A percentile compares a stretch with the other conserved stretches of the same genome.
phyloP scores from a whole-genome alignment of 2,888 invertebrate species.

The Matsumyia berberina region DNA sequence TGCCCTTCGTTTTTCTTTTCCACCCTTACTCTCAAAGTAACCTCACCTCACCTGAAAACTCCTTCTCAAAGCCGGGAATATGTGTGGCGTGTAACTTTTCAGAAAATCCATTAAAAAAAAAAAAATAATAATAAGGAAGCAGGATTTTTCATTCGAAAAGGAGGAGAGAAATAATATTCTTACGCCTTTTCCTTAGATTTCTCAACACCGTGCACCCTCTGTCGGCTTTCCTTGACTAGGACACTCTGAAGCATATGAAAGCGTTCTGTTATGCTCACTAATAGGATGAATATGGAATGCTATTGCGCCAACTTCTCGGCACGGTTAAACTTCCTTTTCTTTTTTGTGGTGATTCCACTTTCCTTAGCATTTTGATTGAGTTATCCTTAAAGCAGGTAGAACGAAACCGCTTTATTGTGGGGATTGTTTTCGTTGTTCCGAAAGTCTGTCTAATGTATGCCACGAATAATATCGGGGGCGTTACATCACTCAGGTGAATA shows the following conservation, averaged over 20 bases:
- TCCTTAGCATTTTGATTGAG: conserved; percentile 40
- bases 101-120: conserved; percentile 21
- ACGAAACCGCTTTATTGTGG: conserved; percentile 27
- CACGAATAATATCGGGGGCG: conserved; percentile 31
- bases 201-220: neutral
- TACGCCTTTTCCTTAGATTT: neutral
- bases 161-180: conserved; percentile 16
- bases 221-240: neutral
- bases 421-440: neutral
- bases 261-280: conserved; percentile 7
- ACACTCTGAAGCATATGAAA: neutral
- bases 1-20: conserved; percentile 5
- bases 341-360: neutral
- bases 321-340: neutral
- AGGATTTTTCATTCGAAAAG: neutral
- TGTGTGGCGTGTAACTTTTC: conserved; percentile 16
- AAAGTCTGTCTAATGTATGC: neutral
- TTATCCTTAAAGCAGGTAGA: conserved; percentile 38
- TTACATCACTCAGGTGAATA: conserved; percentile 23
- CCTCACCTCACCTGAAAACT: conserved; percentile 23
- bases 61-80: conserved; percentile 16
- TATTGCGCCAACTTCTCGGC: conserved; percentile 31
- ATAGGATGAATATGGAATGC: conserved; percentile 17
- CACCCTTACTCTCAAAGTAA: conserved; percentile 29
- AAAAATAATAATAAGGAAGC: conserved; percentile 22